Evolutionary conservation across 2,797 vertebrate species (phyloP).

Genomic region (Rhinella marina): DNA sequence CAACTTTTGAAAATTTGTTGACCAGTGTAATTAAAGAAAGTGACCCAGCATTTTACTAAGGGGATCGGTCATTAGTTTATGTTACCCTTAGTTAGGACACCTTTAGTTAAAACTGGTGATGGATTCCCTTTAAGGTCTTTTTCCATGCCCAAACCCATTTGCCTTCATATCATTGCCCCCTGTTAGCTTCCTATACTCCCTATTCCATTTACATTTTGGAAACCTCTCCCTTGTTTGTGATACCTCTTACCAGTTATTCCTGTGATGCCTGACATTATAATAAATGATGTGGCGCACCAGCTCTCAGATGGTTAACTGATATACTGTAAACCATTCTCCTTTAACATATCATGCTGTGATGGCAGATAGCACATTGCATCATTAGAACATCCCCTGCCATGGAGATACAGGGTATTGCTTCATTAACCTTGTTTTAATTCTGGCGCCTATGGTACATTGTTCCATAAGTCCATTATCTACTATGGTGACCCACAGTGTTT

Average conservation of each 20-base stretch:
- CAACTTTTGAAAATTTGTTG: no score
- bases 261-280: background rate
- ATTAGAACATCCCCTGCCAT: conserved; percentile 40
- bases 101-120: no score
- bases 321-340: conserved; percentile 23
- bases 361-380: background rate
- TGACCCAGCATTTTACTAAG: no score
- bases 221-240: background rate
- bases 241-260: background rate
- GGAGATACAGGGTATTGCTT: conserved; percentile 29
- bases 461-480: conserved; percentile 35
- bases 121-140: background rate
- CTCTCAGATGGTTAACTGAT: background rate
- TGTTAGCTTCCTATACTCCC: background rate
- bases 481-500: conserved; percentile 26
- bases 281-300: background rate
- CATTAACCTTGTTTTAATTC: conserved; percentile 41
- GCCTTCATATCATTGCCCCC: no score
- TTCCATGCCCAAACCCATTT: background rate
- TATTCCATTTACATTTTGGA: no score
- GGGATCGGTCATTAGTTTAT: no score
- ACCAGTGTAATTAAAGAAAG: no score
- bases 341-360: conserved; percentile 9
- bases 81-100: no score
- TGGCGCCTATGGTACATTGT: conserved; percentile 21